phyloP scores from a whole-genome alignment of 2,797 vertebrate species.

The Avahi laniger region DNA sequence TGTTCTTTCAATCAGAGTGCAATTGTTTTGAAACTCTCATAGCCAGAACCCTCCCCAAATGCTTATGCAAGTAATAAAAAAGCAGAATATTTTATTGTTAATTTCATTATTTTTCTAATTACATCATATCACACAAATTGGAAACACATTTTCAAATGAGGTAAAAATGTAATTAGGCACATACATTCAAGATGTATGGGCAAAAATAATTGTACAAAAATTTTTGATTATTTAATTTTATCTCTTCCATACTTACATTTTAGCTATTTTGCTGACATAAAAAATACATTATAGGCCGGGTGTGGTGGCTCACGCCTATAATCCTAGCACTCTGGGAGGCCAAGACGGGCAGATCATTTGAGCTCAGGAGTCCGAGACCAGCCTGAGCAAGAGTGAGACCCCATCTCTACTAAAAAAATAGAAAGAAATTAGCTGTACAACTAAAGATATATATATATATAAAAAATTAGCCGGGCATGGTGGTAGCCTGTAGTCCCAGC shows the following conservation, averaged over 20 bases:
- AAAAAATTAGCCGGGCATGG: too few relatives aligned
- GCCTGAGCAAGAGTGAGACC: too few relatives aligned
- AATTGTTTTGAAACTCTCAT: not conserved
- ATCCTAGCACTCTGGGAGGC: too few relatives aligned
- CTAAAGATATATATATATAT: too few relatives aligned
- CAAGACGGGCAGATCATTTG: too few relatives aligned
- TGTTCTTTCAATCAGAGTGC: not conserved
- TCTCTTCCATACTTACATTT: not conserved
- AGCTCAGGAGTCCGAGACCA: too few relatives aligned
- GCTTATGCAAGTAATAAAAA: not conserved
- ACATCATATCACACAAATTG: not conserved
- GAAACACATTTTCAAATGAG: not conserved
- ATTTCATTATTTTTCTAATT: not conserved
- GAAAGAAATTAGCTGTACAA: too few relatives aligned
- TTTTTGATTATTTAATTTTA: not conserved
- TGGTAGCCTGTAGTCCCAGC: too few relatives aligned
- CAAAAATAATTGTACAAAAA: not conserved
- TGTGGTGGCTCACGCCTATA: too few relatives aligned
- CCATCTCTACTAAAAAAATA: too few relatives aligned
- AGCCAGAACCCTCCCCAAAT: not conserved
- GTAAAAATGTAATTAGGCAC: not conserved
- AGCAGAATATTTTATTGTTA: not conserved
- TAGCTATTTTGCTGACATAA: not conserved
- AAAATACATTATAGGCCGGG: not conserved
- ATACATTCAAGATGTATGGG: not conserved